phyloP scores from a whole-genome alignment of 2,797 vertebrate species.

The Tamandua tetradactyla region DNA sequence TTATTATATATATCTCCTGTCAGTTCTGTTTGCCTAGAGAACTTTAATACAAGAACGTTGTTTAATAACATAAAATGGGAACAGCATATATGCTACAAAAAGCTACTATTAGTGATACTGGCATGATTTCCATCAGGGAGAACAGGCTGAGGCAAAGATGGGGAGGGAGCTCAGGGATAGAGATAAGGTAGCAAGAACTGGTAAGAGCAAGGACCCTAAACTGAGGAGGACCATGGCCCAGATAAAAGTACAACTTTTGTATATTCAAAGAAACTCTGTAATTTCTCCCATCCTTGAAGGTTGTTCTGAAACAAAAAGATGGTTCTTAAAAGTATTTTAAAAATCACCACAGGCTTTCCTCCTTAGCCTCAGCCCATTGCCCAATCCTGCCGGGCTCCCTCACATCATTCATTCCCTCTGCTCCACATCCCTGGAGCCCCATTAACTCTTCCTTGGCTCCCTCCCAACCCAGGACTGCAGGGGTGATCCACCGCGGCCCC shows the following conservation, averaged over 20 bases:
- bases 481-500: background rate
- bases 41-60: no score
- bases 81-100: background rate
- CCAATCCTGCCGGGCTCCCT: background rate
- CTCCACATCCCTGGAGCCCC: background rate
- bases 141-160: background rate
- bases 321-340: constrained; percentile 24
- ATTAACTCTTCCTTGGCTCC: background rate
- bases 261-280: background rate
- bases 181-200: background rate
- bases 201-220: background rate
- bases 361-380: background rate
- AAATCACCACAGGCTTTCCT: background rate
- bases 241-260: background rate
- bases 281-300: background rate
- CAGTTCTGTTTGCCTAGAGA: no score
- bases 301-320: constrained; percentile 2
- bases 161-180: background rate
- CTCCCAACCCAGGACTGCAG: constrained; percentile 20
- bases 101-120: background rate
- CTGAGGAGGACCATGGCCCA: background rate
- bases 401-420: background rate
- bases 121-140: background rate
- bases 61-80: background rate
- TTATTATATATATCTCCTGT: no score